Conservation (phyloP, 1,140 invertebrate genomes). For the Drosophila kepulauana region DNA sequence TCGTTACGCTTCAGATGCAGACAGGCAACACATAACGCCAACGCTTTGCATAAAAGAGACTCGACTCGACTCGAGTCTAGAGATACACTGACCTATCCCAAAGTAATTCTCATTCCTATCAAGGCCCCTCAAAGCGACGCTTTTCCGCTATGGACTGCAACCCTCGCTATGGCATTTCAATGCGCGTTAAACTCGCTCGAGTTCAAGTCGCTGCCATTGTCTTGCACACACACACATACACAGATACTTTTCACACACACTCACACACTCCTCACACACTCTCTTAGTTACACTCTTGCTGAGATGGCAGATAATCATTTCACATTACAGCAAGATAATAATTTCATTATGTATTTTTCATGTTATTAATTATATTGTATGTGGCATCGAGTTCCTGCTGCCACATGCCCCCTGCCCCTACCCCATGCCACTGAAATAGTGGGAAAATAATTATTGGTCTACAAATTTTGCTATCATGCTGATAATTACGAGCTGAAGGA, state of each 20-base stretch:
- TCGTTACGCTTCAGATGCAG: slow-evolving; percentile 72
- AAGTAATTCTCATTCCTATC: slow-evolving; percentile 25
- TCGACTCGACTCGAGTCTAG: background rate
- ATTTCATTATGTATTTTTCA: slow-evolving; percentile 83
- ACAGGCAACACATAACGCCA: slow-evolving; percentile 34
- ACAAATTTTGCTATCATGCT: slow-evolving; percentile 80
- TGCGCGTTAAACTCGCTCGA: slow-evolving; percentile 62
- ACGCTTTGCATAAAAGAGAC: slow-evolving; percentile 64
- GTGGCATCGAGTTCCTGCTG: slow-evolving; percentile 50
- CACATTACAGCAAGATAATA: slow-evolving; percentile 82
- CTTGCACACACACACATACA: slow-evolving; percentile 62
- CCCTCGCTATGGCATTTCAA: slow-evolving; percentile 53
- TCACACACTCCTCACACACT: slow-evolving; percentile 22
- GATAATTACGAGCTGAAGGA: slow-evolving; percentile 69
- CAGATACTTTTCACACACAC: slow-evolving; percentile 19
- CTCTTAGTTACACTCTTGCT: slow-evolving; percentile 8
- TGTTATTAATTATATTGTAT: slow-evolving; percentile 80
- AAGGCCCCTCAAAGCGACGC: background rate
- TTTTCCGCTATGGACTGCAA: background rate
- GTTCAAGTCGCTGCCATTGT: slow-evolving; percentile 68
- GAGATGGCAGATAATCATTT: slow-evolving; percentile 69
- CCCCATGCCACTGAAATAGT: slow-evolving; percentile 49
- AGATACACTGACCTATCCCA: slow-evolving; percentile 65
- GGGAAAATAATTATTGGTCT: slow-evolving; percentile 81
- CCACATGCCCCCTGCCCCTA: background rate